A percentile compares a stretch with the other conserved stretches of the same genome.
These are phyloP conservation scores for Hippocampus zosterae DNA, from an alignment of 2,113 vertebrate species.

Conservation along the genomic window DNA sequence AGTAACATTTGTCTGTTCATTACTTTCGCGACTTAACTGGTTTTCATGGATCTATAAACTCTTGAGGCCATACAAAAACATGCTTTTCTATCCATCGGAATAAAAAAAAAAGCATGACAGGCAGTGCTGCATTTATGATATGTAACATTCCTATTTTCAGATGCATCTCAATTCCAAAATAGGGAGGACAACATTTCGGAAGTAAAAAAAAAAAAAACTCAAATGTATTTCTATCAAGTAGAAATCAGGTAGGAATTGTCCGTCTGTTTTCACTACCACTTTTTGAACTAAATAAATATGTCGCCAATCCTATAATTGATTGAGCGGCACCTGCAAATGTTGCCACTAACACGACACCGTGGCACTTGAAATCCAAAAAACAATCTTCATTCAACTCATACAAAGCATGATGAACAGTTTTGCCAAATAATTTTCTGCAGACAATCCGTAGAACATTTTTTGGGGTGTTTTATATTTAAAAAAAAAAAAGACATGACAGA, in stretches of 20 bases:
- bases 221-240: too few relatives aligned
- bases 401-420: not conserved
- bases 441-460: slow-evolving; percentile 7
- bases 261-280: not conserved
- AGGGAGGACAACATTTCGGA: too few relatives aligned
- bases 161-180: not conserved
- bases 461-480: slow-evolving; percentile 39
- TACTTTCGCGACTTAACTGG: too few relatives aligned
- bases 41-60: not conserved
- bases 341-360: not conserved
- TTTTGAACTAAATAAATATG: not conserved
- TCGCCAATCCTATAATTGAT: not conserved
- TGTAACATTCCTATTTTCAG: not conserved
- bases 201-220: too few relatives aligned
- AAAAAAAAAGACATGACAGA: slow-evolving; percentile 55
- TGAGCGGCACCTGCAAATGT: not conserved
- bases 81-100: not conserved
- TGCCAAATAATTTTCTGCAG: slow-evolving; percentile 28
- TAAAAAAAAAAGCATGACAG: not conserved
- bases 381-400: not conserved
- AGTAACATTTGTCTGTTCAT: not conserved
- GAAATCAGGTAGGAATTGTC: not conserved
- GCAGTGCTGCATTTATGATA: not conserved
- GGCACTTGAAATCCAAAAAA: not conserved
- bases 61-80: not conserved